Base-by-base conservation (phyloP, 2,113 vertebrate species). In the Ranitomeya variabilis region DNA sequence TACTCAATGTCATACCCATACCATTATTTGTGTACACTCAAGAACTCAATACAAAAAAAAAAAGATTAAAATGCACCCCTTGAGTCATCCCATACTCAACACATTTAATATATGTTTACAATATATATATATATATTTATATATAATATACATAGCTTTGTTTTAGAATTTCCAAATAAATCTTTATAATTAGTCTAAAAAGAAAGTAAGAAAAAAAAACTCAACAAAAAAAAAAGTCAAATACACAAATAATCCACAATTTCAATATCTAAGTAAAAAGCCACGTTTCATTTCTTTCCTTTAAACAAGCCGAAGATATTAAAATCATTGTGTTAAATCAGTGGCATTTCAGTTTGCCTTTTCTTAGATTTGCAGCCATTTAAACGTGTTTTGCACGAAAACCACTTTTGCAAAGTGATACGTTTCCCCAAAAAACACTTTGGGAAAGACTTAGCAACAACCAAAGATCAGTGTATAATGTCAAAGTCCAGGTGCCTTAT, bases 91-190 rank as follows among this genome's bases (percentile, higher is more conserved):
- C 91, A 92, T 93, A 92, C 93, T 91, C 92, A 92, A 95, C 92
- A 95, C 91, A 95, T 95, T 95, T 95, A 95, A 95, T 96, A 96
- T 94, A 95, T 95, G 93, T 92, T 89, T 94, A 94, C 91, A 95
- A 94, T 95, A 95, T 95, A 95, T 93, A 93, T 93, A 93, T 95
- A 95, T 93, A 95, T 91, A 95, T 92, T 94, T 93, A 95, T 94
- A 95, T 94, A 95, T 94, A 95, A 95, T 96, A 95, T 95, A 95
- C 94, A 95, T 94, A 95, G 91, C 84, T 95, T 94, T 64, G 90
- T 94, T 83, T 90, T 94, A 95, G 93, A 93, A 88, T 93, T 93
- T 93, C 93, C 93, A 95, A 95, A 96, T 95, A 96, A 96, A 94
- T 92, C 89, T 93, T 93, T 92, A 91, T 89, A 90, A 93, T 93